Conservation (phyloP, 2,113 vertebrate species). For the Pollachius pollachius region DNA sequence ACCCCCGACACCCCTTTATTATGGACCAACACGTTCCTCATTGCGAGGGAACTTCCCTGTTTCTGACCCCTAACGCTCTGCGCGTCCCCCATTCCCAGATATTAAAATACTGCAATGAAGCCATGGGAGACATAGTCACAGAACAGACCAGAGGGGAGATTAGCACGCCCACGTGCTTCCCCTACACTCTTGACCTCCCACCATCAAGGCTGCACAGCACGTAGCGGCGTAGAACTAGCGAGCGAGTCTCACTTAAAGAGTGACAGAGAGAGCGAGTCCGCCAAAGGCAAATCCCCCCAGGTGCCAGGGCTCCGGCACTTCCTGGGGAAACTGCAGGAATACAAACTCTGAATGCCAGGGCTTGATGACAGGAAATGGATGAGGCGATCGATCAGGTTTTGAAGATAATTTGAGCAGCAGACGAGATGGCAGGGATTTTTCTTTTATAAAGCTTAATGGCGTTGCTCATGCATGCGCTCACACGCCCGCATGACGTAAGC, state of each 20-base stretch:
- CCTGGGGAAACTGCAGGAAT: not conserved
- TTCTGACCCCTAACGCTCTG: constrained; percentile 27
- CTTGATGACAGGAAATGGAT: constrained; percentile 19
- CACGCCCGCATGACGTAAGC: not conserved
- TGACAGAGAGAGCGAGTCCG: constrained; percentile 10
- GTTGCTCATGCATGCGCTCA: constrained; percentile 6
- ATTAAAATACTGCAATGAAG: constrained; percentile 38
- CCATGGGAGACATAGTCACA: constrained; percentile 38
- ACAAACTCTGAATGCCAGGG: constrained; percentile 3
- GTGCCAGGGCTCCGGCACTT: constrained; percentile 4
- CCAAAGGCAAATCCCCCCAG: constrained; percentile 27
- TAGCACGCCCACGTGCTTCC: constrained; percentile 46
- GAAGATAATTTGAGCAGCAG: constrained; percentile 32
- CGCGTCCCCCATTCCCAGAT: constrained; percentile 42
- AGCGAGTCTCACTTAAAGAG: constrained; percentile 10
- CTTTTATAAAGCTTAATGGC: constrained; percentile 22
- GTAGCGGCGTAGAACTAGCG: constrained; percentile 5
- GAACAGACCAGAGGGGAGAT: constrained; percentile 36
- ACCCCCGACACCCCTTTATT: too few relatives aligned
- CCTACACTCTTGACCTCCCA: constrained; percentile 47
- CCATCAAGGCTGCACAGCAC: constrained; percentile 26
- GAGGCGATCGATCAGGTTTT: constrained; percentile 36
- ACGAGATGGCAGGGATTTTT: constrained; percentile 24
- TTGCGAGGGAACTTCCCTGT: constrained; percentile 20
- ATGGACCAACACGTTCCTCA: too few relatives aligned